These are phyloP conservation scores for Lepidurus packardi DNA, from an alignment of 1,140 invertebrate genomes.

Conservation along the genomic window DNA sequence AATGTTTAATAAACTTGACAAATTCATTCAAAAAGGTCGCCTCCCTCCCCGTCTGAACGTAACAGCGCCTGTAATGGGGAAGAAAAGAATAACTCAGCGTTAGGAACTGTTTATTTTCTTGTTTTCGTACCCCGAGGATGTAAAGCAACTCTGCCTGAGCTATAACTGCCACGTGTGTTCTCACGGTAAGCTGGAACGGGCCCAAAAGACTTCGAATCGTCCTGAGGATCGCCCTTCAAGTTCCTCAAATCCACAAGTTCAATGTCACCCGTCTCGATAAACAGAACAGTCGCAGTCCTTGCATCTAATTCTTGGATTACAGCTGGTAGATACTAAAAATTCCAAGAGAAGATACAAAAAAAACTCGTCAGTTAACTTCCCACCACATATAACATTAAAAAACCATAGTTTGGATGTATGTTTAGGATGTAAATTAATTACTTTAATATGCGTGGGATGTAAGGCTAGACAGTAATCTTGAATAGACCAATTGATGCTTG, in stretches of 20 bases:
- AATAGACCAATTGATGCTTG: not conserved
- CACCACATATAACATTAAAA: no score
- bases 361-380: not conserved
- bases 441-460: slow-evolving; percentile 27
- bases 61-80: not conserved
- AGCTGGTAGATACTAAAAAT: slow-evolving; percentile 24
- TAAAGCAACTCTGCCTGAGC: not conserved
- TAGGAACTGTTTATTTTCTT: not conserved
- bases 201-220: not conserved
- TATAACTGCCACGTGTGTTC: not conserved
- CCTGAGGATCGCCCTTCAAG: not conserved
- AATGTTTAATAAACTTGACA: slow-evolving; percentile 3
- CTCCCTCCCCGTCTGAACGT: not conserved
- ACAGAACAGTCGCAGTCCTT: slow-evolving; percentile 11
- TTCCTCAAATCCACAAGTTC: not conserved
- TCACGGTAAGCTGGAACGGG: not conserved
- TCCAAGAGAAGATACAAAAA: not conserved
- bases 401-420: no score
- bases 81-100: not conserved
- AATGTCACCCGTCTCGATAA: not conserved
- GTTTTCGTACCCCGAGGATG: not conserved
- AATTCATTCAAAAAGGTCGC: not conserved
- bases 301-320: slow-evolving; percentile 24
- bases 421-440: not conserved
- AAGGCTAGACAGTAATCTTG: slow-evolving; percentile 32